Conservation (phyloP, 2,113 vertebrate genomes). For the Gymnorhina tibicen region DNA sequence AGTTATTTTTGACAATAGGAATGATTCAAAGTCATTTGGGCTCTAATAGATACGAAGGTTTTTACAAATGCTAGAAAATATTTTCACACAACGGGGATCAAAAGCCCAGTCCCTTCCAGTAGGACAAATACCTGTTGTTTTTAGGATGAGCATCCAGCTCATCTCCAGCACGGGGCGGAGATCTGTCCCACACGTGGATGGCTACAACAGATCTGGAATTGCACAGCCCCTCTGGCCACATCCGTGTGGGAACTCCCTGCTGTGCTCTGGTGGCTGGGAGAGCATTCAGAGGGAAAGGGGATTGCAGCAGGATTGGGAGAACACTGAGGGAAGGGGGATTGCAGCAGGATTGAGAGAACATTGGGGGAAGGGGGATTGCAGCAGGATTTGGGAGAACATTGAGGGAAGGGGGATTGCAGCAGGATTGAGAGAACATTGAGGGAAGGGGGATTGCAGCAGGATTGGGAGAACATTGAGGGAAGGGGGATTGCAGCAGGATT, state of each 20-base stretch:
- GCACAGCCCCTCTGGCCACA: background rate
- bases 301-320: rapidly evolving
- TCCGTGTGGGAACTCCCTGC: background rate
- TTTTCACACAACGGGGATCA: background rate
- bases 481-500: no score
- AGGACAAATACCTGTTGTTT: background rate
- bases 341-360: background rate
- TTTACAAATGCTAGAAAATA: background rate
- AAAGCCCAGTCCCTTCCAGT: rapidly evolving
- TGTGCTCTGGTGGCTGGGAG: rapidly evolving
- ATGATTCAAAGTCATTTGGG: background rate
- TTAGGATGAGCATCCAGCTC: background rate
- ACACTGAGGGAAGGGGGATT: background rate
- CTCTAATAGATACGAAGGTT: background rate
- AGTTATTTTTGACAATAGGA: background rate
- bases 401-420: background rate
- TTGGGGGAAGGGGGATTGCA: no score
- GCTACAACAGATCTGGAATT: background rate
- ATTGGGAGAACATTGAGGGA: rapidly evolving
- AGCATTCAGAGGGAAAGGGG: background rate
- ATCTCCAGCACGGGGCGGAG: background rate
- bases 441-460: background rate
- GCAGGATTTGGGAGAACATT: background rate
- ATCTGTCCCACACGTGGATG: background rate
- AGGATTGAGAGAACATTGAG: background rate